These are phyloP conservation scores for Acropternis orthonyx DNA, from an alignment of 2,797 vertebrate genomes.

Conservation along the genomic window DNA sequence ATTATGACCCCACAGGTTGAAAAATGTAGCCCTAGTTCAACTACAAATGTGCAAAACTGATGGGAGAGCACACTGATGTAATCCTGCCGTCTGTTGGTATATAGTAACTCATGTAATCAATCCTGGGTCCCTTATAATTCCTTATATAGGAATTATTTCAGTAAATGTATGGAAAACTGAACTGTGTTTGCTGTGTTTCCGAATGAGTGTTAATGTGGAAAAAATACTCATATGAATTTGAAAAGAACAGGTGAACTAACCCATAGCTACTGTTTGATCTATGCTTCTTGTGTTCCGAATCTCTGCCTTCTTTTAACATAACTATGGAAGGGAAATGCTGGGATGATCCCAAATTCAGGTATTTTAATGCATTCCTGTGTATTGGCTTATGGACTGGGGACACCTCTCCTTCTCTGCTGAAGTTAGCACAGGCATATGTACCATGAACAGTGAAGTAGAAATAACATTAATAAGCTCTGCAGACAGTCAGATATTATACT, in stretches of 20 bases:
- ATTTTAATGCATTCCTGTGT: not conserved
- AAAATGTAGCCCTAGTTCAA: not conserved
- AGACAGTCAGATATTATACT: not conserved
- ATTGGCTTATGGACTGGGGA: not conserved
- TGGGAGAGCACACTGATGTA: accelerated
- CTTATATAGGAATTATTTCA: not conserved
- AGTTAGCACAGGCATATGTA: not conserved
- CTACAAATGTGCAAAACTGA: not conserved
- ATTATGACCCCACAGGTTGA: not conserved
- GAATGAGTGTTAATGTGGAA: not conserved
- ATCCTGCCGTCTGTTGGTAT: not conserved
- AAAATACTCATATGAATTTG: not conserved
- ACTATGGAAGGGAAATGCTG: not conserved
- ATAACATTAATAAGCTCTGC: not conserved
- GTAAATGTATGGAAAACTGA: not conserved
- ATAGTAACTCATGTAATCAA: not conserved
- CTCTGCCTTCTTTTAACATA: not conserved
- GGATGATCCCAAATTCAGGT: not conserved
- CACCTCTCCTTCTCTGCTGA: not conserved
- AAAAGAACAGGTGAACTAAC: not conserved
- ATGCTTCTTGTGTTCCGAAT: not conserved
- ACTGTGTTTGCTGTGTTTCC: not conserved
- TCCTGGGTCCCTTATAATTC: not conserved
- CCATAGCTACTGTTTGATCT: not conserved
- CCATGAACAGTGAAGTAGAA: not conserved